phyloP scores from a whole-genome alignment of 2,888 invertebrate species.

The Mycogona germanica region DNA sequence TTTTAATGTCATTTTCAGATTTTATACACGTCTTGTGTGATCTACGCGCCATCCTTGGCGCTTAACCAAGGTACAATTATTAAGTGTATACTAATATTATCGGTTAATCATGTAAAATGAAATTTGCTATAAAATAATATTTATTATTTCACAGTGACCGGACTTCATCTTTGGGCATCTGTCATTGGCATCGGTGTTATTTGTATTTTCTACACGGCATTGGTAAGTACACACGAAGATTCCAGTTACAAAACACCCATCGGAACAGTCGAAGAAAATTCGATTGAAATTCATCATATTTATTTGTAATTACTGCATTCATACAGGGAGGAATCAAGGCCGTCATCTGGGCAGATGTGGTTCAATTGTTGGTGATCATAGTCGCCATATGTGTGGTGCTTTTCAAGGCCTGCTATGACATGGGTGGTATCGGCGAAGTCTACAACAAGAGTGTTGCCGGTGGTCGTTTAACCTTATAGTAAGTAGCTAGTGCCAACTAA shows the following conservation, averaged over 20 bases:
- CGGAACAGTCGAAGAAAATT: background rate
- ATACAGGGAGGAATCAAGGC: constrained; percentile 35
- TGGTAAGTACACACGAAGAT: constrained; percentile 29
- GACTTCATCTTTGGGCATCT: constrained; percentile 32
- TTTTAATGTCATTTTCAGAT: background rate
- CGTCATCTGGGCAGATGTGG: constrained; percentile 35
- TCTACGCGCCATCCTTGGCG: constrained; percentile 11
- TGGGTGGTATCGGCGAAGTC: constrained; percentile 26
- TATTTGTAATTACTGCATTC: background rate
- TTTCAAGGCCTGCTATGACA: constrained; percentile 27
- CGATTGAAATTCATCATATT: background rate
- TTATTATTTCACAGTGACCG: constrained; percentile 2
- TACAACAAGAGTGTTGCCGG: constrained; percentile 24
- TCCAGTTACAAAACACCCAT: background rate
- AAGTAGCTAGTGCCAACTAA: background rate
- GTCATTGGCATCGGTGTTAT: constrained; percentile 33
- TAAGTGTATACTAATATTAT: background rate
- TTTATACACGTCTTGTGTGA: constrained; percentile 12
- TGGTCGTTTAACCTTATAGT: constrained; percentile 27
- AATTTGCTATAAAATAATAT: background rate
- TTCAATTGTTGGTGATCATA: constrained; percentile 33
- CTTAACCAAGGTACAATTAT: constrained; percentile 11
- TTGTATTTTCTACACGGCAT: constrained; percentile 35
- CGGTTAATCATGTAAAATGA: background rate
- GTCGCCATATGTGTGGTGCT: constrained; percentile 31